These are phyloP conservation scores for Aphidius ervi DNA, from an alignment of 1,140 invertebrate genomes.

Conservation along the genomic window DNA sequence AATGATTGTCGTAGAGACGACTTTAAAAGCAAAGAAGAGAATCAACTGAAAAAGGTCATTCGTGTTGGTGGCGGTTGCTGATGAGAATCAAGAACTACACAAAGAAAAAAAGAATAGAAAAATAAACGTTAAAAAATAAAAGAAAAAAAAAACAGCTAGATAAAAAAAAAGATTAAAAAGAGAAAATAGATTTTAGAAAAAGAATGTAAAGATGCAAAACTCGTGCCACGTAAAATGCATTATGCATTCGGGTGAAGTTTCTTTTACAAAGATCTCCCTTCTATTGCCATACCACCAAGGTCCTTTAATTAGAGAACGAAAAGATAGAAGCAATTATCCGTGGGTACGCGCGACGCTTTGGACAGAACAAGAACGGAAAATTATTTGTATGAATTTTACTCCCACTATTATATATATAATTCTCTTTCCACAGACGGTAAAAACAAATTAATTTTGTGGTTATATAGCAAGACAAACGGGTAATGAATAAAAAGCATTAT, in stretches of 20 bases:
- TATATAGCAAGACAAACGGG: too few species aligned
- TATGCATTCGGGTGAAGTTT: slow-evolving; percentile 43
- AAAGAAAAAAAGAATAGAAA: too few species aligned
- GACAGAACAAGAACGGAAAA: slow-evolving; percentile 17
- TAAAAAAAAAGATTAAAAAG: neutral
- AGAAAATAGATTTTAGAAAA: neutral
- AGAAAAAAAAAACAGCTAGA: too few species aligned
- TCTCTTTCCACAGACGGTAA: too few species aligned
- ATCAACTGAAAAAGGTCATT: slow-evolving; percentile 11
- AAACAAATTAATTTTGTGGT: slow-evolving; percentile 13
- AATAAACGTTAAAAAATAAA: too few species aligned
- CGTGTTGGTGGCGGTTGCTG: slow-evolving; percentile 23
- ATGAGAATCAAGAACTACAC: slow-evolving; percentile 13
- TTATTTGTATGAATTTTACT: slow-evolving; percentile 22
- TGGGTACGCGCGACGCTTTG: neutral
- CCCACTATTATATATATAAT: neutral
- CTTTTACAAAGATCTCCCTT: slow-evolving; percentile 26
- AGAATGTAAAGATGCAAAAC: slow-evolving; percentile 16
- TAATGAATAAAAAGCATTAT: too few species aligned
- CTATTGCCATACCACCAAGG: slow-evolving; percentile 19
- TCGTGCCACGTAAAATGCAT: slow-evolving; percentile 39
- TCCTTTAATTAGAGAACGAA: slow-evolving; percentile 43
- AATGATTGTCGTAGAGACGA: slow-evolving; percentile 20
- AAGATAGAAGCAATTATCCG: slow-evolving; percentile 42
- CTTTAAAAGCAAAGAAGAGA: neutral